phyloP scores from a whole-genome alignment of 2,888 invertebrate genomes.

The Kryphioiulus occultus region DNA sequence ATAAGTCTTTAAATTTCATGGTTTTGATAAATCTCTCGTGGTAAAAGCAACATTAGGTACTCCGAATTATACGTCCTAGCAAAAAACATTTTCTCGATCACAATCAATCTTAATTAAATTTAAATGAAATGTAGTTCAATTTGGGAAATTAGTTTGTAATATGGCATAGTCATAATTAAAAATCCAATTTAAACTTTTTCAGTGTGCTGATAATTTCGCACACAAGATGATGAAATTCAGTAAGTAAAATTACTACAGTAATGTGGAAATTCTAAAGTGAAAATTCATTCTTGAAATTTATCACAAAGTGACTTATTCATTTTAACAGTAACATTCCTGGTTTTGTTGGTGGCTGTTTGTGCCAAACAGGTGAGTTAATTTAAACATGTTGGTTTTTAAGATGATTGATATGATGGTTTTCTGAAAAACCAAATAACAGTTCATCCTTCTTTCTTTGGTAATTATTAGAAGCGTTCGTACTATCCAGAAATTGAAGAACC shows the following conservation, averaged over 20 bases:
- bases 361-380: not conserved
- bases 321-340: not conserved
- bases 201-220: slow-evolving; percentile 7
- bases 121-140: too few species aligned
- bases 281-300: not conserved
- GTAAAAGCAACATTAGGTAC: too few species aligned
- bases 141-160: too few species aligned
- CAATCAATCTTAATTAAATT: too few species aligned
- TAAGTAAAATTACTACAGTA: not conserved
- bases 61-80: too few species aligned
- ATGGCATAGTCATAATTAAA: too few species aligned
- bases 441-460: not conserved
- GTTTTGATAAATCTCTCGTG: too few species aligned
- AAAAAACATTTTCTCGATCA: too few species aligned
- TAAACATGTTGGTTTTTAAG: too few species aligned
- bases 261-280: not conserved
- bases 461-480: not conserved
- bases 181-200: not conserved
- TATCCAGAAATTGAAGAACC: slow-evolving; percentile 2
- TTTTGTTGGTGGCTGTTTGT: not conserved
- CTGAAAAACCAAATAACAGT: not conserved
- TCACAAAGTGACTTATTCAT: not conserved
- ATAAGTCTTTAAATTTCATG: too few species aligned
- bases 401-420: not conserved
- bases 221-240: slow-evolving; percentile 13